Evolutionary conservation across 2,888 invertebrate genomes (phyloP), one percentile per base, ranked within the genome.

Genomic region (Gastrophysa polygoni): DNA sequence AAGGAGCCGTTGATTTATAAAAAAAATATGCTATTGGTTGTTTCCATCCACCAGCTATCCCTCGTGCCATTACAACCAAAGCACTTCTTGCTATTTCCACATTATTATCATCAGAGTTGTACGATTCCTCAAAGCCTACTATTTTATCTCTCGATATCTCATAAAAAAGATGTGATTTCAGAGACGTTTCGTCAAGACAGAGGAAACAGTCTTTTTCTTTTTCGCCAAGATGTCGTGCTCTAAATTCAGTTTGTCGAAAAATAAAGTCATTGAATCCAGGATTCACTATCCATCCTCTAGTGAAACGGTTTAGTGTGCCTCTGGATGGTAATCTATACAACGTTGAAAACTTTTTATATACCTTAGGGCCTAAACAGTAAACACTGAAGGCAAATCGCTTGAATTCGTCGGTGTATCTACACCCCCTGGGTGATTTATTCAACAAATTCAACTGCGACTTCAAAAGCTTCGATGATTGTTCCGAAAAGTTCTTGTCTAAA

Each of bases 1-100:
- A 11, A 21, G 44, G n/a, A 14, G 38, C 17, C 20, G 38, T 24
- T 24, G 44, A 24, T 5, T 44, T 28, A 55, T 20, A 34, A 56
- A 61, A 67, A 66, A 67, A 68, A 63, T 68, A 68, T 0, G 66
- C 66, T 6, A 66, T 29, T 4, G 67, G 64, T 29, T 64, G 60
- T 29, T 59, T 61, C 64, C 64, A 64, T 10, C 38, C 58, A 16
- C 38, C 20, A 18, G 44, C 43, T 18, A 57, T 51, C 5, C 57
- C 61, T 20, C 61, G 18, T 10, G 32, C 51, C 29, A 32, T 32
- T 32, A 32, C 10, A 32, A 8, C 10, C 10, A 32, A 32, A 8
- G 29, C 29, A 32, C 29, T 32, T 32, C 29, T 10, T 32, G 29
- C 29, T 8, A 32, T 7, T 32, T 32, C 10, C 10, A 10, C 8